Conservation (phyloP, 2,113 vertebrate genomes). For the Propithecus coquereli region DNA sequence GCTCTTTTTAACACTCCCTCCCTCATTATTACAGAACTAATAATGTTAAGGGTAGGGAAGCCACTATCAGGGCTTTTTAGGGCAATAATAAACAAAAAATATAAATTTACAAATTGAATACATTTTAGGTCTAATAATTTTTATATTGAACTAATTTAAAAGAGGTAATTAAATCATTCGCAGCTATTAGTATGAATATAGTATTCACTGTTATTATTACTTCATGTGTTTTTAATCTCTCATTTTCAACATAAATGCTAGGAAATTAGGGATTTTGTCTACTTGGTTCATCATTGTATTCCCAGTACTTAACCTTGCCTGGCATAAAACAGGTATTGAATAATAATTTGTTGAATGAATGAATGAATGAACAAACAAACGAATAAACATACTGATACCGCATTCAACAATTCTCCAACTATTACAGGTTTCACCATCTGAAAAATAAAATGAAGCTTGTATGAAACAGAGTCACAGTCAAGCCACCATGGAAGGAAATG, state of each 20-base stretch:
- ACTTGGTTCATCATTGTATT: not conserved
- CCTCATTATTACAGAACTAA: not conserved
- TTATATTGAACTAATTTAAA: not conserved
- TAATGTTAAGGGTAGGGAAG: not conserved
- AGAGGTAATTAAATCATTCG: not conserved
- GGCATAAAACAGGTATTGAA: not conserved
- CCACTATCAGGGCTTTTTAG: not conserved
- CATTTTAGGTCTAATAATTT: not conserved
- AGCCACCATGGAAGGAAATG: not conserved
- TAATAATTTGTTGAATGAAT: not conserved
- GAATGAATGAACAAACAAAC: not conserved
- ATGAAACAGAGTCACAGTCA: not conserved
- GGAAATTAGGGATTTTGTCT: not conserved
- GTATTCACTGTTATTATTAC: not conserved
- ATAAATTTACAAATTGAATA: not conserved
- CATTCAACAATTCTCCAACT: not conserved
- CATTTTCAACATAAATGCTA: not conserved
- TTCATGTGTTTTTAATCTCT: not conserved
- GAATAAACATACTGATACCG: not conserved
- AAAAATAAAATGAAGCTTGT: not conserved
- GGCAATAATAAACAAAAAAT: not conserved
- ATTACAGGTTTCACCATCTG: not conserved
- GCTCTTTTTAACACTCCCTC: not conserved
- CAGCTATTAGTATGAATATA: not conserved
- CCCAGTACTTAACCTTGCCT: not conserved